Conservation (phyloP, 2,888 invertebrate species). For the Platynereis dumerilii region DNA sequence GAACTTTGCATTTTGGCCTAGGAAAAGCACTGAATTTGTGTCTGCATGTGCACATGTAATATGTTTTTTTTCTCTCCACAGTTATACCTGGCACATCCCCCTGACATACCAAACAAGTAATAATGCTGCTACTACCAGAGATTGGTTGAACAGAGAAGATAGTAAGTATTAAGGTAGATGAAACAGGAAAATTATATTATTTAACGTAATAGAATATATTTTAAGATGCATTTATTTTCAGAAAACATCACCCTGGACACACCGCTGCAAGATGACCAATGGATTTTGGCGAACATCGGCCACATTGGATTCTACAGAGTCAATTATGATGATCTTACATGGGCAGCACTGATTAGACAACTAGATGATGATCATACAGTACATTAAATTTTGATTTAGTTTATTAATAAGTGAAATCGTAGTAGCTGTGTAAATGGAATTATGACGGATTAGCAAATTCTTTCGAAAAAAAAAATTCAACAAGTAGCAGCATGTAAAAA, state of each 20-base stretch:
- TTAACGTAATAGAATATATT: too few species aligned
- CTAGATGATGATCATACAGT: background rate
- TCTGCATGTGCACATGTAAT: too few species aligned
- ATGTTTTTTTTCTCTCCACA: background rate
- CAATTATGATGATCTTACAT: background rate
- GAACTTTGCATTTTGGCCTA: too few species aligned
- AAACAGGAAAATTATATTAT: too few species aligned
- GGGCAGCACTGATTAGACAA: conserved; percentile 5
- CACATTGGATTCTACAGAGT: conserved; percentile 12
- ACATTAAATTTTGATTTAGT: too few species aligned
- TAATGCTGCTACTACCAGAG: background rate
- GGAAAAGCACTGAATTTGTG: too few species aligned
- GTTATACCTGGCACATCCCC: conserved; percentile 4
- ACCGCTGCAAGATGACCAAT: background rate
- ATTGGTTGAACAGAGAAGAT: conserved; percentile 1
- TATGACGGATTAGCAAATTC: too few species aligned
- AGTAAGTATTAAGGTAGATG: background rate
- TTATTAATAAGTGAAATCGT: background rate
- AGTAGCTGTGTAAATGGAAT: too few species aligned
- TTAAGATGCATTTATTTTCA: background rate
- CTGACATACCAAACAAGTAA: conserved; percentile 1
- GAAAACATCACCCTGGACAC: conserved; percentile 1
- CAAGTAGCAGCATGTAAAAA: too few species aligned
- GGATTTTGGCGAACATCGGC: conserved; percentile 8
- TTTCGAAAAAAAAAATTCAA: too few species aligned